These are phyloP conservation scores for Gymnobelideus leadbeateri DNA, from an alignment of 2,113 vertebrate genomes.

Conservation along the genomic window DNA sequence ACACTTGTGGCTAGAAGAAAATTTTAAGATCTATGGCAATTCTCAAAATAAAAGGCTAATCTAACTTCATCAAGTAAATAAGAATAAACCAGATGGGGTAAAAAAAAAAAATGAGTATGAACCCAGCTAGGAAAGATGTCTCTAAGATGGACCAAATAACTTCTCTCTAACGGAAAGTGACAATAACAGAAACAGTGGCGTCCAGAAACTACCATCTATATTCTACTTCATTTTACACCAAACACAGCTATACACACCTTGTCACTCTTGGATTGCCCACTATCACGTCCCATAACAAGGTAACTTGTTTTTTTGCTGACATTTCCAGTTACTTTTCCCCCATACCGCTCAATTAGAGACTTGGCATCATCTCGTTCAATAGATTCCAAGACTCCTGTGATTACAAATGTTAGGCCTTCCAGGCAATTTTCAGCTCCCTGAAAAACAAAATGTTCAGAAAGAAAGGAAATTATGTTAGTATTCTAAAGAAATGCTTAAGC, in stretches of 20 bases:
- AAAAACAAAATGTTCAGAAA: conserved; percentile 70
- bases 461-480: conserved; percentile 58
- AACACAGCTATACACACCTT: conserved; percentile 86
- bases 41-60: conserved; percentile 33
- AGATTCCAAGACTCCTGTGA: conserved; percentile 96
- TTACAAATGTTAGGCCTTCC: conserved; percentile 95
- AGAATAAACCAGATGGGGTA: background rate
- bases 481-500: conserved; percentile 62
- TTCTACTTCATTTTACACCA: background rate
- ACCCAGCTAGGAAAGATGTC: background rate
- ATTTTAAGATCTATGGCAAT: background rate
- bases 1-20: conserved; percentile 6
- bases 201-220: background rate
- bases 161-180: background rate
- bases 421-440: conserved; percentile 98
- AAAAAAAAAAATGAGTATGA: background rate
- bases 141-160: background rate
- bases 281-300: conserved; percentile 94
- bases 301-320: conserved; percentile 97
- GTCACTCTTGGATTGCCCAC: conserved; percentile 92
- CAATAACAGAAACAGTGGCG: background rate
- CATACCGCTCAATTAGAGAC: conserved; percentile 94
- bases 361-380: conserved; percentile 96
- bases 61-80: conserved; percentile 47
- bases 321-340: conserved; percentile 96